Evolutionary conservation across 2,797 vertebrate species (phyloP), one percentile per base, ranked within the genome.

Genomic region (Yasuhikotakia modesta): DNA sequence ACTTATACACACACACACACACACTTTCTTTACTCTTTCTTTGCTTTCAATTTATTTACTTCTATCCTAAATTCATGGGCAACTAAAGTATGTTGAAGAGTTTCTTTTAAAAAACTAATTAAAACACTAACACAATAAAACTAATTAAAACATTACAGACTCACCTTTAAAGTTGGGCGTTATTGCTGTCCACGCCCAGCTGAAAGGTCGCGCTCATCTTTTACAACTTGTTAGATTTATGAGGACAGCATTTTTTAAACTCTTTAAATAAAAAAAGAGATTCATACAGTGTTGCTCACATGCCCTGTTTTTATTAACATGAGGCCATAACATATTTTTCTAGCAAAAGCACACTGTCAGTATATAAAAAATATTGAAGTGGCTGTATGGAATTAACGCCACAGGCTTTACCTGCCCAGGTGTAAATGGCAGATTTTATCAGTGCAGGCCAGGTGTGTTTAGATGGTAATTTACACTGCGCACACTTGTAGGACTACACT

Each of bases 171-270:
- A 58, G 48, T 21, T 71, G 86, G 48, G n/a, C 22, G 45, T 52
- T 35, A 12, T 22, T 61, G 61, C 17, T 65, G 50, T 79, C 52
- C 87, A 86, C 90, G 87, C 89, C 84, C 79, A 81, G 89, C 89
- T 91, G 87, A 91, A 80, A 72, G 88, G 90, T 91, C 87, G 83
- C 43, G 55, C 83, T 87, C 85, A 74, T 90, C 89, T 89, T 87
- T 91, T 89, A 89, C 86, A 86, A 82, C 83, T 84, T 32, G 69
- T 43, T 8, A 24, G 35, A 72, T 82, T 74, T n/a, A 81, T 65
- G 52, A 57, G 1, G 13, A 72, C 45, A 50, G 17, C 73, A 71
- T 22, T 7, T 16, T 4, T 70, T 27, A 1, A 11, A 27, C 45
- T 32, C 30, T 21, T 43, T 32, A 27, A 50, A 39, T 52, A 39